A percentile compares a stretch with the other conserved stretches of the same genome.
These are phyloP conservation scores for Pachypsylla venusta DNA, from an alignment of 1,140 invertebrate species.

Conservation along the genomic window DNA sequence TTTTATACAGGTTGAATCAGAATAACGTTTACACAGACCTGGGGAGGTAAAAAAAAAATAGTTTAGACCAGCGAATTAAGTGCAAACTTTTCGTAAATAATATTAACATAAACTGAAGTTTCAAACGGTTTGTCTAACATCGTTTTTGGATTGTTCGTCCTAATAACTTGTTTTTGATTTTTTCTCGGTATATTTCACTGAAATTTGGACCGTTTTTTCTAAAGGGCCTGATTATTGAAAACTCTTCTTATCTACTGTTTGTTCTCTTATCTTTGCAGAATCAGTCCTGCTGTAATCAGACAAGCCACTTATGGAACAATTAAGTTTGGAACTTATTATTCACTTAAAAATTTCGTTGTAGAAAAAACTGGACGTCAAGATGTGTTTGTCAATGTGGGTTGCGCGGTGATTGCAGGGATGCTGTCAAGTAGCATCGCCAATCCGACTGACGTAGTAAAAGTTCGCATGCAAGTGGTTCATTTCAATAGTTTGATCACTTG, in stretches of 20 bases:
- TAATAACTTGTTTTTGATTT: too few relatives aligned
- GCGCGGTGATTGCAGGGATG: constrained; percentile 68
- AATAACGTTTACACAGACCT: too few relatives aligned
- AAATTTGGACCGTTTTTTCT: neutral
- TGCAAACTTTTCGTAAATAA: too few relatives aligned
- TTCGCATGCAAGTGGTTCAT: constrained; percentile 63
- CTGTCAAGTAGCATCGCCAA: constrained; percentile 90
- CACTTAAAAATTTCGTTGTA: constrained; percentile 54
- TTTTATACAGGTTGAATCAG: too few relatives aligned
- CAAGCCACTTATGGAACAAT: constrained; percentile 93
- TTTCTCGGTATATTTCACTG: neutral
- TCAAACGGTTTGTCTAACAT: too few relatives aligned
- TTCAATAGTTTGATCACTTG: constrained; percentile 45
- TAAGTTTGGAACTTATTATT: constrained; percentile 92
- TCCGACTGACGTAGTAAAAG: constrained; percentile 97
- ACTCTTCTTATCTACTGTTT: constrained; percentile 14
- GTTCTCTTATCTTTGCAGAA: constrained; percentile 40
- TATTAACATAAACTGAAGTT: too few relatives aligned
- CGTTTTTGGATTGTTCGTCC: too few relatives aligned
- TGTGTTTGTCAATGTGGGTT: constrained; percentile 64
- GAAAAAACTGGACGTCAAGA: constrained; percentile 47
- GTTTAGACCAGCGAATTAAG: too few relatives aligned
- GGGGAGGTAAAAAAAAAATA: too few relatives aligned
- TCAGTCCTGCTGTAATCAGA: constrained; percentile 75
- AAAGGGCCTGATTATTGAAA: neutral